phyloP scores from a whole-genome alignment of 2,888 invertebrate genomes.

The Balanococcus diminutus region DNA sequence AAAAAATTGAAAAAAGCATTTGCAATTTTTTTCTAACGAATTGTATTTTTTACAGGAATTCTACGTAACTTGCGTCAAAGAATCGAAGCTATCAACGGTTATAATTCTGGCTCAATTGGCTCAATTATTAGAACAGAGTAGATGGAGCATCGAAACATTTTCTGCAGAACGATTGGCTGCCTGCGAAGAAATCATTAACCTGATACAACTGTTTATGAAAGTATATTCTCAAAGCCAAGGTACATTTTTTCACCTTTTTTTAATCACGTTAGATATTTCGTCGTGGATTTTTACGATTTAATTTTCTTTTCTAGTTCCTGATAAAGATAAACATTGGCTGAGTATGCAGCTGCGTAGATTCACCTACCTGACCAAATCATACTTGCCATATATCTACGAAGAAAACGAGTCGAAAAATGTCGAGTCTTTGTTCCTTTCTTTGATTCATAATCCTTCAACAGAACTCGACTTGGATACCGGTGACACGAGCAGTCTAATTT shows the following conservation, averaged over 20 bases:
- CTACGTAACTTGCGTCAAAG: neutral
- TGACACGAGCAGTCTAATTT: neutral
- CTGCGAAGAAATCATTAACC: neutral
- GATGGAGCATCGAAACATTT: conserved; percentile 20
- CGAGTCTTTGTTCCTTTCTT: neutral
- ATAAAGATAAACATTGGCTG: conserved; percentile 26
- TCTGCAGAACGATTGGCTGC: neutral
- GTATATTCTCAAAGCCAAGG: neutral
- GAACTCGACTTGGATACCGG: neutral
- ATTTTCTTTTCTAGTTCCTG: neutral
- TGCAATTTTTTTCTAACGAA: neutral
- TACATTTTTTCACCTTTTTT: neutral
- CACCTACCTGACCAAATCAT: neutral
- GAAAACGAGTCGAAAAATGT: neutral
- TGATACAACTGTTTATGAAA: neutral
- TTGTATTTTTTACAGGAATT: neutral
- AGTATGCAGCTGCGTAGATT: conserved; percentile 17
- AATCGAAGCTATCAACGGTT: neutral
- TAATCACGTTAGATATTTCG: neutral
- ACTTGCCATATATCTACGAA: conserved; percentile 1
- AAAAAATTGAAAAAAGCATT: neutral
- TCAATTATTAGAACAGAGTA: neutral
- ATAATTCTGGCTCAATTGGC: neutral
- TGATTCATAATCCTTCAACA: neutral
- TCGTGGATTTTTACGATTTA: neutral